phyloP scores from a whole-genome alignment of 2,888 invertebrate species.

The Drosophila kambysellisi region DNA sequence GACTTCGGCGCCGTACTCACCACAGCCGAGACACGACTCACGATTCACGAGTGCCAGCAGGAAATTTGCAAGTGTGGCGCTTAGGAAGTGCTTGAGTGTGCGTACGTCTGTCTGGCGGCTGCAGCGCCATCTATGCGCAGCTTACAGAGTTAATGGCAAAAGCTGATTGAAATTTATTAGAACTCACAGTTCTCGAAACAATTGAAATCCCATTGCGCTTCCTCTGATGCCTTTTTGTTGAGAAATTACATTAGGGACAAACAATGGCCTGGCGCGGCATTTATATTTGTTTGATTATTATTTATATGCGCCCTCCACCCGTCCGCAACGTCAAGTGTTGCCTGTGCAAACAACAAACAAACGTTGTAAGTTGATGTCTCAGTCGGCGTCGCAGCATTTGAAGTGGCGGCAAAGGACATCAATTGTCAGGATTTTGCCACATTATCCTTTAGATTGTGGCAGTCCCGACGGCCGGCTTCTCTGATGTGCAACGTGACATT shows the following conservation, averaged over 20 bases:
- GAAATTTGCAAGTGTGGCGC: slow-evolving; percentile 62
- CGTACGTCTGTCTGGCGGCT: slow-evolving; percentile 13
- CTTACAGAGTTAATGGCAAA: slow-evolving; percentile 35
- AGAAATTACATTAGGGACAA: slow-evolving; percentile 50
- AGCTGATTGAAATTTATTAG: slow-evolving; percentile 52
- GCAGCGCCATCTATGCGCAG: slow-evolving; percentile 62
- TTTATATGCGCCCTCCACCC: slow-evolving; percentile 70
- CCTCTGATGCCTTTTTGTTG: slow-evolving; percentile 24
- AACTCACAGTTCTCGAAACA: neutral
- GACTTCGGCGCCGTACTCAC: slow-evolving; percentile 46
- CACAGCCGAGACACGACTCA: slow-evolving; percentile 58
- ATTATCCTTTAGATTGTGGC: slow-evolving; percentile 78
- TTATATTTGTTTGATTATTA: slow-evolving; percentile 71
- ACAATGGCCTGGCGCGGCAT: slow-evolving; percentile 45
- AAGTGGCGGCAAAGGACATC: slow-evolving; percentile 72
- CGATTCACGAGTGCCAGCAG: slow-evolving; percentile 34
- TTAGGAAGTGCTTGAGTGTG: slow-evolving; percentile 50
- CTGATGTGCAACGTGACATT: slow-evolving; percentile 79
- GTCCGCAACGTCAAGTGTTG: slow-evolving; percentile 66
- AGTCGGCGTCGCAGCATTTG: slow-evolving; percentile 56
- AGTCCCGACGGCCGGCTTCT: slow-evolving; percentile 47
- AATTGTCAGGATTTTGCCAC: slow-evolving; percentile 81
- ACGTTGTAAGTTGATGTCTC: slow-evolving; percentile 30
- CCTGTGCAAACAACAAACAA: slow-evolving; percentile 68
- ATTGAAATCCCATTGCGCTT: slow-evolving; percentile 14